These are phyloP conservation scores for Denticeps clupeoides DNA, from an alignment of 2,797 vertebrate species.

Conservation along the genomic window DNA sequence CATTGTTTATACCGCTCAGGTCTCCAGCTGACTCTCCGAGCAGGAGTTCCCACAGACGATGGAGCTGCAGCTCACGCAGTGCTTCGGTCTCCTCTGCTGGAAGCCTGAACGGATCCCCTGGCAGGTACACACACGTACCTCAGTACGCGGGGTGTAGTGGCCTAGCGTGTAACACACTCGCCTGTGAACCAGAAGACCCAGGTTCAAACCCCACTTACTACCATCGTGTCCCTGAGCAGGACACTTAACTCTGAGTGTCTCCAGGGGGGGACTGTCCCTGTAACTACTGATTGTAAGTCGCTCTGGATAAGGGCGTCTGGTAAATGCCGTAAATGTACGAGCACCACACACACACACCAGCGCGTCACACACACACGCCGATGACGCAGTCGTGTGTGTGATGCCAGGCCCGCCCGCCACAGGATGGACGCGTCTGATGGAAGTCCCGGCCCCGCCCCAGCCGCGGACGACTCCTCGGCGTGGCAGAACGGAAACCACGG, in stretches of 20 bases:
- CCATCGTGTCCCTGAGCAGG: too few relatives aligned
- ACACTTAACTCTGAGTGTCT: too few relatives aligned
- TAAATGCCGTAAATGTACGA: too few relatives aligned
- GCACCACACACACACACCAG: too few relatives aligned
- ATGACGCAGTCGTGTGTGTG: too few relatives aligned
- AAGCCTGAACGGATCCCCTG: constrained; percentile 77
- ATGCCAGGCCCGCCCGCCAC: constrained; percentile 69
- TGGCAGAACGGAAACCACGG: constrained; percentile 81
- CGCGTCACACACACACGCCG: neutral
- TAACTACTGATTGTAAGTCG: too few relatives aligned
- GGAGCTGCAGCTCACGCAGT: constrained; percentile 84
- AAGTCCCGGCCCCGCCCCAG: constrained; percentile 62
- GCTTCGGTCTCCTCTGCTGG: constrained; percentile 74
- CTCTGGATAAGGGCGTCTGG: too few relatives aligned
- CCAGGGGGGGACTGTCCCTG: too few relatives aligned
- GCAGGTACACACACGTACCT: constrained; percentile 69
- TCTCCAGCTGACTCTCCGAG: constrained; percentile 73
- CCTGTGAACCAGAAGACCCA: too few relatives aligned
- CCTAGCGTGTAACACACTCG: neutral
- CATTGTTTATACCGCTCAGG: constrained; percentile 44
- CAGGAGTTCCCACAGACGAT: constrained; percentile 71
- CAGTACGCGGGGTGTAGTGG: too few relatives aligned
- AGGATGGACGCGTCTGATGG: constrained; percentile 64
- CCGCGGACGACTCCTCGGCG: constrained; percentile 59
- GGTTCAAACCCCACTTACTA: too few relatives aligned